Base-by-base conservation (phyloP, 2,888 invertebrate species). In the Rosalia funebris region DNA sequence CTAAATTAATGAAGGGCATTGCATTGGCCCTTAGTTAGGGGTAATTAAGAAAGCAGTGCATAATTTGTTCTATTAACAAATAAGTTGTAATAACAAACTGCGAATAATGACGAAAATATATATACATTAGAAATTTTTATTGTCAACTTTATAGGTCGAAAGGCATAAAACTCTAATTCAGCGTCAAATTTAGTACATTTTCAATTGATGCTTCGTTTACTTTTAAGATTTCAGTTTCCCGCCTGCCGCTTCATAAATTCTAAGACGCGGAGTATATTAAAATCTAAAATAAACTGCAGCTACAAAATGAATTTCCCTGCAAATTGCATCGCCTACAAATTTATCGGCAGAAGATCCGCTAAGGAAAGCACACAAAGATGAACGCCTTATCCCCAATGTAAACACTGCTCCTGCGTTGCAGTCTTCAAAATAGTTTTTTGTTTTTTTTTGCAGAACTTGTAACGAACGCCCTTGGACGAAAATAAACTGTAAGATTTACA, bases 161-260 rank as follows among this genome's bases (percentile, higher is more conserved):
- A n/a, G n/a, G n/a, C n/a, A n/a, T n/a, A n/a, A n/a, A n/a, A n/a
- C n/a, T n/a, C n/a, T n/a, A n/a, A n/a, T n/a, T n/a, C n/a, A n/a
- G n/a, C n/a, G n/a, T n/a, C n/a, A n/a, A n/a, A n/a, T n/a, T n/a
- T n/a, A n/a, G n/a, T n/a, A n/a, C n/a, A n/a, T n/a, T n/a, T n/a
- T n/a, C n/a, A n/a, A n/a, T n/a, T n/a, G n/a, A n/a, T n/a, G n/a
- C n/a, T n/a, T n/a, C n/a, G n/a, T n/a, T n/a, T n/a, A n/a, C n/a
- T n/a, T n/a, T n/a, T n/a, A n/a, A n/a, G n/a, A n/a, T n/a, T n/a
- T n/a, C n/a, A n/a, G n/a, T n/a, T n/a, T n/a, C n/a, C n/a, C n/a
- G n/a, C n/a, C n/a, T n/a, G n/a, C n/a, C 11, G 34, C 34, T 34
- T 25, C 25, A 44, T 25, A 44, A 44, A 44, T 44, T 34, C 10